These are phyloP conservation scores for Ophiothrix spiculata DNA, from an alignment of 35 echinoderm and acorn worm genomes.

Conservation along the genomic window DNA sequence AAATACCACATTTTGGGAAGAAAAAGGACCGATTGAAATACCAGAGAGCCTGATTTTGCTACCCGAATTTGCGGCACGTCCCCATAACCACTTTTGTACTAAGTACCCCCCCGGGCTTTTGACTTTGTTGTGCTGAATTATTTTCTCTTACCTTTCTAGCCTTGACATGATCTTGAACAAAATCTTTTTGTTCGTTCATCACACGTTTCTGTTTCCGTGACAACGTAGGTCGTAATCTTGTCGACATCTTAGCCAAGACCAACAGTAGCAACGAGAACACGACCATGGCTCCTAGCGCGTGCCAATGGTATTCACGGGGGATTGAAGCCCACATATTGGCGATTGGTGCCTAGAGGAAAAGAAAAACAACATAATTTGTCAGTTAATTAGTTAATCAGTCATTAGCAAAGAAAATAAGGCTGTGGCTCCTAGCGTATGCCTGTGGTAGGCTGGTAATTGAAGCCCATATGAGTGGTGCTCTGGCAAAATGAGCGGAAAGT, in stretches of 20 bases:
- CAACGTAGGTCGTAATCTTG: slow-evolving; percentile 74
- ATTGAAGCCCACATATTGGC: slow-evolving; percentile 50
- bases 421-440: too few relatives aligned
- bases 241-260: slow-evolving; percentile 66
- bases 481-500: too few relatives aligned
- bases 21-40: neutral
- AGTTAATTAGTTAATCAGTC: neutral
- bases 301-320: slow-evolving; percentile 51
- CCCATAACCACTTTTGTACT: neutral
- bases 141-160: slow-evolving; percentile 61
- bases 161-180: slow-evolving; percentile 77
- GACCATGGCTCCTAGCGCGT: slow-evolving; percentile 45
- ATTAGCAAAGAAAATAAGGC: too few relatives aligned
- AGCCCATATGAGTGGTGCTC: too few relatives aligned
- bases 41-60: neutral
- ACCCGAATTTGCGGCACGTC: neutral
- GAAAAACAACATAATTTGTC: neutral
- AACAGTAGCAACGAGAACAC: slow-evolving; percentile 70
- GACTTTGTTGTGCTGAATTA: too few relatives aligned
- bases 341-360: slow-evolving; percentile 59
- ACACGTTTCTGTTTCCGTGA: slow-evolving; percentile 70
- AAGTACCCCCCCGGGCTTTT: too few relatives aligned
- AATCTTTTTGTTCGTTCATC: slow-evolving; percentile 59
- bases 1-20: neutral
- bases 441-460: too few relatives aligned